A percentile compares a stretch with the other conserved stretches of the same genome.
These are phyloP conservation scores for Alosa sapidissima DNA, from an alignment of 2,797 vertebrate genomes.

Conservation along the genomic window DNA sequence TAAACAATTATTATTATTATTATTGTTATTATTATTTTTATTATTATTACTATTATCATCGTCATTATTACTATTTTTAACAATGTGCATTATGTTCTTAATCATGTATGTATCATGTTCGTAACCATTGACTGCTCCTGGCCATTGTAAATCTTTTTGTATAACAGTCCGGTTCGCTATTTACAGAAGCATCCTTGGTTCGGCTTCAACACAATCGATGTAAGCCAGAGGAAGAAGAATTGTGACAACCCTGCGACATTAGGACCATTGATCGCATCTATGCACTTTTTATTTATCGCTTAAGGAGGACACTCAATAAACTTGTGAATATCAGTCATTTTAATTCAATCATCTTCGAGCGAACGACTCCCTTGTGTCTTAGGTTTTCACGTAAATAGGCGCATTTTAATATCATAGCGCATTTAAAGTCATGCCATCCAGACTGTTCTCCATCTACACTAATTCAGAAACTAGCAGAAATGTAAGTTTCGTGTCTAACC, in stretches of 20 bases:
- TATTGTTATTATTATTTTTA: not conserved
- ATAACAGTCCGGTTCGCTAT: constrained; percentile 30
- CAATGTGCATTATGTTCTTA: no score
- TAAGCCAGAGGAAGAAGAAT: constrained; percentile 36
- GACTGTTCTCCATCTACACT: not conserved
- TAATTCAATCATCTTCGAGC: constrained; percentile 33
- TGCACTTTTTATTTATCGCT: constrained; percentile 46
- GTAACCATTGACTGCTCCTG: constrained; percentile 21
- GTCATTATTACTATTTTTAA: not conserved
- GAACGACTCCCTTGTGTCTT: constrained; percentile 3
- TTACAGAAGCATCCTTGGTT: constrained; percentile 34
- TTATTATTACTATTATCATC: no score
- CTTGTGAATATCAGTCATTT: constrained; percentile 31
- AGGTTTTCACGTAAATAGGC: constrained; percentile 13
- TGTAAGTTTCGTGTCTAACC: not conserved
- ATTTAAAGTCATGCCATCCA: not conserved
- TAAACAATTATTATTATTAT: not conserved
- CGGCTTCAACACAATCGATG: constrained; percentile 37
- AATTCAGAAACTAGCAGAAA: not conserved
- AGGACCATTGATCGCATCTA: constrained; percentile 41
- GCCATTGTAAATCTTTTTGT: constrained; percentile 24
- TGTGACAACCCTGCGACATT: constrained; percentile 43
- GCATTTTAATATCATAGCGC: not conserved
- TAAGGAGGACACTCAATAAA: constrained; percentile 40
- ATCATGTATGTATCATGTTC: not conserved